Evolutionary conservation across 30 jellyfish, hydroid and myxozoan species (phyloP).

Genomic region (Catostylus mosaicus): DNA sequence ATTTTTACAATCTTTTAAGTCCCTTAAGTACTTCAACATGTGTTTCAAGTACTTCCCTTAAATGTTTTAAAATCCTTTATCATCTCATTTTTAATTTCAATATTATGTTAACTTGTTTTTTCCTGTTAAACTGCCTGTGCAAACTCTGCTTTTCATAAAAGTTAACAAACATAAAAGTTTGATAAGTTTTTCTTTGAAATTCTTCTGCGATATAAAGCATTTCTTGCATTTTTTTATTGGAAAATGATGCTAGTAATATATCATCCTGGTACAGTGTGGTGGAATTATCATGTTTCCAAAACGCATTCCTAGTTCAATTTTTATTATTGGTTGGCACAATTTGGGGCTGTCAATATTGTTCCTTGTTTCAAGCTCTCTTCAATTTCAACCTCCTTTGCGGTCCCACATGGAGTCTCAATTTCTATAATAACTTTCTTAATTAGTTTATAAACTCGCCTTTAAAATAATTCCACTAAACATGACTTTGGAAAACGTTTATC

Average conservation of each 20-base stretch:
- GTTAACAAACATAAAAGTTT: not conserved
- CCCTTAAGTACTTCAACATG: not conserved
- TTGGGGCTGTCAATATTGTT: slow-evolving; percentile 32
- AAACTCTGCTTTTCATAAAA: not conserved
- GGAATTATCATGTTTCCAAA: slow-evolving; percentile 31
- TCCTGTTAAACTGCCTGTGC: not conserved
- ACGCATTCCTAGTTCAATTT: slow-evolving; percentile 13
- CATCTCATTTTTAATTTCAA: not conserved
- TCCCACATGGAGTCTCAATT: not conserved
- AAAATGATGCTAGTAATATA: not conserved
- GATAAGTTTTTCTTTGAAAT: not conserved
- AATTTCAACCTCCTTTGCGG: not conserved
- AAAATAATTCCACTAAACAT: not conserved
- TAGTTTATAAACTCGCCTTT: not conserved
- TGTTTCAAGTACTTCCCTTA: too few relatives aligned
- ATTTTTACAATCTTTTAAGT: not conserved
- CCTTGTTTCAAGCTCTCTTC: slow-evolving; percentile 16
- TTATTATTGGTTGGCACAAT: slow-evolving; percentile 25
- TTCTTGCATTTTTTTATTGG: not conserved
- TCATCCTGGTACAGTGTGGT: not conserved
- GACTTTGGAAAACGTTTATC: not conserved
- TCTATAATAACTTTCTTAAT: not conserved
- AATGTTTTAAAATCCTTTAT: not conserved
- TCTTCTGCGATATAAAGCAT: not conserved
- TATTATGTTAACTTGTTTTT: not conserved